Evolutionary conservation across 2,113 vertebrate genomes (phyloP), one percentile per base, ranked within the genome.

Genomic region (Sitta europaea): DNA sequence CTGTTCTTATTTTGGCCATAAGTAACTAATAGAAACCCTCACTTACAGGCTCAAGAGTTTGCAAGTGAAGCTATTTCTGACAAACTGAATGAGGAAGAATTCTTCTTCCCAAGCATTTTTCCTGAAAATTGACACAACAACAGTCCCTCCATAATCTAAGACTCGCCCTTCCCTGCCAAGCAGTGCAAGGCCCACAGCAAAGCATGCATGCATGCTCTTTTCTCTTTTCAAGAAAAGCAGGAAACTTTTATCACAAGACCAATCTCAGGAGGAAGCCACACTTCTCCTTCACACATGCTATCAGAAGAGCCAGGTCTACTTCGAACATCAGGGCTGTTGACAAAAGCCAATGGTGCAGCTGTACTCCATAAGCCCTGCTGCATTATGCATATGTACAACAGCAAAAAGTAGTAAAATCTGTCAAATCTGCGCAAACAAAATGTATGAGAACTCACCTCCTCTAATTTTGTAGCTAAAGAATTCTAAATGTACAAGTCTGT

Each of bases 181-280:
- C 0, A n/a, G 19, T 1, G 5, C 3, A 3, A n/a, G 16, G 33
- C 35, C 58, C 75, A 38, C 0, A 28, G 68, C 27, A 71, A 54
- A 67, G 36, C 23, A 48, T 19, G 5, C 27, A 28, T 12, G 4
- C 29, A 24, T 2, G 8, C 33, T 33, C 9, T 40, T 62, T 42
- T 59, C 47, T 78, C 72, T 72, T 94, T 75, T 27, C 38, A 53
- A 91, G 62, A 91, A 94, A 75, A 40, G 70, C 68, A 86, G 83
- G 68, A 95, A 95, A 45, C 35, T 58, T 77, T 53, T 82, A 90
- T 87, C 76, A 8, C 8, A 42, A 61, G 29, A 42, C n/a, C 35
- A 36, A 31, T 91, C 89, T 89, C 54, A 58, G 77, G 59, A 92
- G 84, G 70, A 96, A 92, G 70, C 17, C 45, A 31, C 38, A 11